A percentile compares a stretch with the other conserved stretches of the same genome.
phyloP scores from a whole-genome alignment of 2,113 vertebrate genomes.

The Gallinago undulata region DNA sequence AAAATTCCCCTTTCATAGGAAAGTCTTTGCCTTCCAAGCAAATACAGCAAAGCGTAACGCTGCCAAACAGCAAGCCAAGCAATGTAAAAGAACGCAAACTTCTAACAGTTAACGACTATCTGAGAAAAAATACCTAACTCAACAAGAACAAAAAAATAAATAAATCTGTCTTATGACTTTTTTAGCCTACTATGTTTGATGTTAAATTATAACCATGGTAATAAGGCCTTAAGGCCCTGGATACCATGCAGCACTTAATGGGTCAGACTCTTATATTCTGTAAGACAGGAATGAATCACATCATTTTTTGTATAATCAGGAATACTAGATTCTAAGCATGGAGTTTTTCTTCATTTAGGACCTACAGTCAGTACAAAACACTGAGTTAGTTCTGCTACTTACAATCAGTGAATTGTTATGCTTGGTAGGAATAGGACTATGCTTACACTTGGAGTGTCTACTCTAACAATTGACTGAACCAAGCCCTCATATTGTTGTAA shows the following conservation, averaged over 20 bases:
- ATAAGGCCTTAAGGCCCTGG: background rate
- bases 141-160: conserved; percentile 19
- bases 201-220: background rate
- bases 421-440: background rate
- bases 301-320: background rate
- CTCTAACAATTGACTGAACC: background rate
- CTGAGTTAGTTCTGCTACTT: background rate
- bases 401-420: background rate
- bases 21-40: conserved; percentile 55
- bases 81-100: conserved; percentile 25
- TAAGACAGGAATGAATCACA: background rate
- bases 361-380: background rate
- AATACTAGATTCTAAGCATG: background rate
- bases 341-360: conserved; percentile 9
- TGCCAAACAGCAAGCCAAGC: conserved; percentile 11
- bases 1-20: conserved; percentile 50
- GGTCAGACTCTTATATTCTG: background rate
- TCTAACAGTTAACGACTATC: conserved; percentile 44
- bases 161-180: background rate
- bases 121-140: conserved; percentile 42
- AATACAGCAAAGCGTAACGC: background rate
- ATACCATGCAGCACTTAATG: background rate
- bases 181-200: background rate
- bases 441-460: background rate
- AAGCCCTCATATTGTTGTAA: background rate